These are phyloP conservation scores for Diacarnus erythraeanus DNA, from an alignment of 37 sponge, comb jelly and placozoan genomes.

Conservation along the genomic window DNA sequence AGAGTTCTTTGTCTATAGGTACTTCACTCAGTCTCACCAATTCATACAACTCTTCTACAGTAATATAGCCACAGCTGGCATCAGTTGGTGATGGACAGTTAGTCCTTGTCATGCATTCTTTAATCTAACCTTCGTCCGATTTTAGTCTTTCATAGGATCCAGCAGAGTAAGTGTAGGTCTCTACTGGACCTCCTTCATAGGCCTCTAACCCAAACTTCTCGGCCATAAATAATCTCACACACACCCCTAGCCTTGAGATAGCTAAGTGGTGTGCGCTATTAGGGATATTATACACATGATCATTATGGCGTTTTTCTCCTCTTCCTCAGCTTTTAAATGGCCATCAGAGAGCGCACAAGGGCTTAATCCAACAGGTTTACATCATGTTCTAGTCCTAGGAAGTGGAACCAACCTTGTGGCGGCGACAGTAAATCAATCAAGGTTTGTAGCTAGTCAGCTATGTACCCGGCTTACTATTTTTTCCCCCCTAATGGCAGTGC, in stretches of 20 bases:
- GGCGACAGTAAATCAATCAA: conserved; percentile 9
- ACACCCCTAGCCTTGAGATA: not conserved
- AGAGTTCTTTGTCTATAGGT: conserved; percentile 64
- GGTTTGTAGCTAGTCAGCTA: not conserved
- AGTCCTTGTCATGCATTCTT: not conserved
- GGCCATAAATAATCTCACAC: not conserved
- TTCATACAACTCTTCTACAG: conserved; percentile 75
- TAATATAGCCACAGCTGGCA: not conserved
- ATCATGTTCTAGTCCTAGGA: not conserved
- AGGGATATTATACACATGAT: not conserved
- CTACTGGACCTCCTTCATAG: not conserved
- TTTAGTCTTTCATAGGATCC: conserved; percentile 29
- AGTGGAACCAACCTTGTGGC: conserved; percentile 4
- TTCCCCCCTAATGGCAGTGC: not conserved
- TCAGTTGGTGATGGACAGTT: not conserved
- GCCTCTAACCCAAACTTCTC: not conserved
- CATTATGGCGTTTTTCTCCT: not conserved
- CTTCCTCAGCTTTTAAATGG: not conserved
- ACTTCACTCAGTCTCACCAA: conserved; percentile 74
- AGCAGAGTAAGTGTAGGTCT: conserved; percentile 36
- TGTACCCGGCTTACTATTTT: not conserved
- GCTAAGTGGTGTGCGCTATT: too few relatives aligned
- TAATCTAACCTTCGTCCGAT: conserved; percentile 26
- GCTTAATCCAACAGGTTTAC: not conserved
- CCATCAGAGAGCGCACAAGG: not conserved